A percentile compares a stretch with the other conserved stretches of the same genome.
These are phyloP conservation scores for Channa striata DNA, from an alignment of 2,797 vertebrate species.

Conservation along the genomic window DNA sequence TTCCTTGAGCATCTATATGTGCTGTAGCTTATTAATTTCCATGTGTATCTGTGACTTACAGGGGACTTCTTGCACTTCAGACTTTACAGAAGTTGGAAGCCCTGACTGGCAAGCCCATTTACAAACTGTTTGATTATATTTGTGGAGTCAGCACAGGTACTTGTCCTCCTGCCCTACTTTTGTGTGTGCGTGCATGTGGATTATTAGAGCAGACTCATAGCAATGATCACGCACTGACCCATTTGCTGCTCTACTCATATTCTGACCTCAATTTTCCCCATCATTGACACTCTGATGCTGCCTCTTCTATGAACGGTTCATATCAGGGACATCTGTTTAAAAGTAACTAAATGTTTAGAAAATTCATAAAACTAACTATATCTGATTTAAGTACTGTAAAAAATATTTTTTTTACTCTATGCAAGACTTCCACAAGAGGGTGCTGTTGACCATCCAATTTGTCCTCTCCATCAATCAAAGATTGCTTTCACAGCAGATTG, in stretches of 20 bases:
- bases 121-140: slow-evolving; percentile 96
- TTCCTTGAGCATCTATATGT: neutral
- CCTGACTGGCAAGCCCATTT: slow-evolving; percentile 92
- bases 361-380: neutral
- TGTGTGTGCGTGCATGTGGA: slow-evolving; percentile 39
- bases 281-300: neutral
- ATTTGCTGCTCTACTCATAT: slow-evolving; percentile 48
- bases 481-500: slow-evolving; percentile 24
- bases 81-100: slow-evolving; percentile 92
- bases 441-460: slow-evolving; percentile 35
- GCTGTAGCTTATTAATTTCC: neutral
- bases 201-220: slow-evolving; percentile 49
- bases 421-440: slow-evolving; percentile 54
- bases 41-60: slow-evolving; percentile 70
- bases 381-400: neutral
- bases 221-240: slow-evolving; percentile 54
- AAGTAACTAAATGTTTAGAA: neutral
- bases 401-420: neutral
- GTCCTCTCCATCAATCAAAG: slow-evolving; percentile 14
- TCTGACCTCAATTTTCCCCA: slow-evolving; percentile 50
- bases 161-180: slow-evolving; percentile 46
- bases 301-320: neutral
- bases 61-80: slow-evolving; percentile 95
- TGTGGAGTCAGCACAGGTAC: slow-evolving; percentile 99
- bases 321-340: neutral